Conservation (phyloP, 1,140 invertebrate genomes). For the Cherax destructor region DNA sequence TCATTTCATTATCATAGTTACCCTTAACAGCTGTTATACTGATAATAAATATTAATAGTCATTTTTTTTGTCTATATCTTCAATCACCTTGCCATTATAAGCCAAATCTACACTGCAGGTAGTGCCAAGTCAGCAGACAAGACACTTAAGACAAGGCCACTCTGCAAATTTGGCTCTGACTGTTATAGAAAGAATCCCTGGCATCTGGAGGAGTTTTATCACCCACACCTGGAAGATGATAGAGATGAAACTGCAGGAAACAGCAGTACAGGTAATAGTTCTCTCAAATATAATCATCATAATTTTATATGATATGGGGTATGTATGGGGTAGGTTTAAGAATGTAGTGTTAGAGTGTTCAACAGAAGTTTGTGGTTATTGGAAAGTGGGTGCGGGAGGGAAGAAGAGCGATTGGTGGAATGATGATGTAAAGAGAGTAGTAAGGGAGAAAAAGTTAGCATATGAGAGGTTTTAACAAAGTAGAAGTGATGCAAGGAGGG, state of each 20-base stretch:
- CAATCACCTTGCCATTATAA: background rate
- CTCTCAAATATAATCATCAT: background rate
- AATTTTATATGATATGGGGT: no score
- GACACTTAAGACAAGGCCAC: slow-evolving; percentile 11
- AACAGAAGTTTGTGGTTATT: no score
- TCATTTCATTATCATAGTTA: background rate
- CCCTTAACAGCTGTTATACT: background rate
- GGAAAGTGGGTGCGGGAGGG: no score
- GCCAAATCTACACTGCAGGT: background rate
- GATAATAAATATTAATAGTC: background rate
- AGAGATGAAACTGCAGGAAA: background rate
- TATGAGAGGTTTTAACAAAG: no score
- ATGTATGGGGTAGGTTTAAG: no score
- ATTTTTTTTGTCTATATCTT: background rate
- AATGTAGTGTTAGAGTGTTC: no score
- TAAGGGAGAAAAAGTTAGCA: no score
- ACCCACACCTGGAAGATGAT: slow-evolving; percentile 81
- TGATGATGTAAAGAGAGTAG: no score
- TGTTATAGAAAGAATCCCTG: slow-evolving; percentile 89
- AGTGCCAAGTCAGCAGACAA: background rate
- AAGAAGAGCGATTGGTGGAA: no score
- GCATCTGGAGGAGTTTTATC: slow-evolving; percentile 87
- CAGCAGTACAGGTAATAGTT: background rate
- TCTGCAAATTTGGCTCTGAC: slow-evolving; percentile 76
- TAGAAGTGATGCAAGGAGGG: no score